Evolutionary conservation across 92 coral and sea anemone genomes (phyloP).

Genomic region (Phenganax stokvisi): DNA sequence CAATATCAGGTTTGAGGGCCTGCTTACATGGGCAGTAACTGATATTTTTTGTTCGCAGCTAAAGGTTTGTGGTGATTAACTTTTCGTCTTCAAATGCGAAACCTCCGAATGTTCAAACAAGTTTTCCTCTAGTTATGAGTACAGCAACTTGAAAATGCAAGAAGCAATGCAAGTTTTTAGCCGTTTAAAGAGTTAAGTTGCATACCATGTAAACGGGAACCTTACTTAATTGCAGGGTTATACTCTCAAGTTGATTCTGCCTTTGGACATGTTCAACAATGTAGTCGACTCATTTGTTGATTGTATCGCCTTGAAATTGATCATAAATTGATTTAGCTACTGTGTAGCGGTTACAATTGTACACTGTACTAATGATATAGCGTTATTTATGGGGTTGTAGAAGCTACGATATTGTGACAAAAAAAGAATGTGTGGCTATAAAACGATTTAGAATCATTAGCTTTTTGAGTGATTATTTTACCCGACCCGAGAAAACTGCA

Average conservation of each 20-base stretch:
- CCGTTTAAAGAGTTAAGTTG: no score
- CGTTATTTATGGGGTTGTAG: slow-evolving; percentile 40
- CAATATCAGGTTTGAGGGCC: neutral
- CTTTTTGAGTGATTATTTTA: no score
- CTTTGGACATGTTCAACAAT: neutral
- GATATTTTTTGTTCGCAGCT: neutral
- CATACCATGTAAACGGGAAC: no score
- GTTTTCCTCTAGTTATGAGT: no score
- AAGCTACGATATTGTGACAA: slow-evolving; percentile 17
- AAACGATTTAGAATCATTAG: no score
- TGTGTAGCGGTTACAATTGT: slow-evolving; percentile 28
- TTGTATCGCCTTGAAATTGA: slow-evolving; percentile 16
- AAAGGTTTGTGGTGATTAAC: neutral
- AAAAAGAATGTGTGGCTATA: neutral
- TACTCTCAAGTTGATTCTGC: neutral
- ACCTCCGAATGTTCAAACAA: neutral
- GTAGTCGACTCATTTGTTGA: slow-evolving; percentile 10
- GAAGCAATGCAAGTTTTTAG: no score
- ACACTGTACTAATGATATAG: slow-evolving; percentile 17
- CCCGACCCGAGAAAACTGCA: no score
- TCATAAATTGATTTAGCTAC: slow-evolving; percentile 19
- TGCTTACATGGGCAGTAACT: neutral
- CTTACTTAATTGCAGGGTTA: no score
- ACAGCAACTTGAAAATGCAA: no score
- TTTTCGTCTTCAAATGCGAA: neutral